Percentiles rank a stretch among this genome's conserved stretches.
Evolutionary conservation across 1,140 invertebrate genomes (phyloP).

Genomic region (Brachionus rubens): DNA sequence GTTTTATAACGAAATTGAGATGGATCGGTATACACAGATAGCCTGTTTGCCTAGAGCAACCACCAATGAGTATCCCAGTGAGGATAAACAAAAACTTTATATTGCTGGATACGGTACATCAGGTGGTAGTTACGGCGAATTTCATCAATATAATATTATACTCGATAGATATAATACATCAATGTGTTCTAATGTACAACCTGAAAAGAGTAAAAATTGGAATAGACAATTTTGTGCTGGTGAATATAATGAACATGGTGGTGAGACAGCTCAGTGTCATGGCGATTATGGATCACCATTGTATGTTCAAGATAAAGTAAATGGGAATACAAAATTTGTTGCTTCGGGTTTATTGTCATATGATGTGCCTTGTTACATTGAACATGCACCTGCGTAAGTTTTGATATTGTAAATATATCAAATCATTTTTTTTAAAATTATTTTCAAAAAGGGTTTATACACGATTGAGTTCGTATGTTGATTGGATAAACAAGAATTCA

Average conservation of each 20-base stretch:
- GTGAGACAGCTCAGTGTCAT: background rate
- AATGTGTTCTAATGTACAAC: conserved; percentile 21
- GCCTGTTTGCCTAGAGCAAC: background rate
- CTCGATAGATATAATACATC: conserved; percentile 27
- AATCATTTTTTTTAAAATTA: background rate
- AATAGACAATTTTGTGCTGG: conserved; percentile 39
- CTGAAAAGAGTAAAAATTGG: conserved; percentile 22
- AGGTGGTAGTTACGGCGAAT: background rate
- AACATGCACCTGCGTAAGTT: conserved; percentile 19
- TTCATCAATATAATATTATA: background rate
- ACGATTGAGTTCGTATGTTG: background rate
- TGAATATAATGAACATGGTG: conserved; percentile 5
- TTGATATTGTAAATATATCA: background rate
- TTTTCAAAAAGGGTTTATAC: background rate
- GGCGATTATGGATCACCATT: conserved; percentile 30
- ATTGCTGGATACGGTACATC: conserved; percentile 20
- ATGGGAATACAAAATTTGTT: conserved; percentile 1
- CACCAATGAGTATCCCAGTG: background rate
- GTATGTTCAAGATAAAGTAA: background rate
- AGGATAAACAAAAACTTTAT: background rate
- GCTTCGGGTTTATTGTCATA: conserved; percentile 21
- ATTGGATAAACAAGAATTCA: background rate
- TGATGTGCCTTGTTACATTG: background rate
- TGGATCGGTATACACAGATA: background rate
- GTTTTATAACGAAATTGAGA: background rate